A percentile compares a stretch with the other conserved stretches of the same genome.
phyloP scores from a whole-genome alignment of 1,140 invertebrate genomes.

The Zaprionus camerounensis region DNA sequence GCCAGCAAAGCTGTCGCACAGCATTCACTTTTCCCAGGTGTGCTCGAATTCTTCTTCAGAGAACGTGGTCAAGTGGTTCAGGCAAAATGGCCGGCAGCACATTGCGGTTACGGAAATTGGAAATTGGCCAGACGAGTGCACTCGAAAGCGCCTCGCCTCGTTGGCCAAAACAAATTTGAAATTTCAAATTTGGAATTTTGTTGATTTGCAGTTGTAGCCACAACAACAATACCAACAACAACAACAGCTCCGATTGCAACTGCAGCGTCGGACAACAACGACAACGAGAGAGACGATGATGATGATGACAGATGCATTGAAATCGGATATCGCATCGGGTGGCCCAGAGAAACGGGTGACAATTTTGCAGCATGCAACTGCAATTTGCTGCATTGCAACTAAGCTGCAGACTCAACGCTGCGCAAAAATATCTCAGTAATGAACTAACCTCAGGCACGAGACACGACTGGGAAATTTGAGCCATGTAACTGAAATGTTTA shows the following conservation, averaged over 20 bases:
- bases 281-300: conserved; percentile 23
- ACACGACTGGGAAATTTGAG: neutral
- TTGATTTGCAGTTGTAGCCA: conserved; percentile 43
- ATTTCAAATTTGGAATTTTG: conserved; percentile 51
- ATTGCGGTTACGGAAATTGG: conserved; percentile 63
- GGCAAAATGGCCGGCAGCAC: conserved; percentile 44
- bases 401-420: neutral
- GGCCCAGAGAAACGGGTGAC: conserved; percentile 14
- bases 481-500: neutral
- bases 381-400: conserved; percentile 3
- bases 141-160: conserved; percentile 9
- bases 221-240: neutral
- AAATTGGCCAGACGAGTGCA: conserved; percentile 54
- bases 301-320: conserved; percentile 3
- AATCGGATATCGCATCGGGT: conserved; percentile 18
- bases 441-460: conserved; percentile 1
- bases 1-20: conserved; percentile 40
- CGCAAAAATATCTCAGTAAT: conserved; percentile 17
- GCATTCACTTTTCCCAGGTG: conserved; percentile 69
- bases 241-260: conserved; percentile 55
- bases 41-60: conserved; percentile 36
- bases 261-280: conserved; percentile 10
- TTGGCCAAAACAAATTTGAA: conserved; percentile 61
- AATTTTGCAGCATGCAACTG: conserved; percentile 16
- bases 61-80: conserved; percentile 16